Percentiles rank a stretch among this genome's conserved stretches.
These are phyloP conservation scores for Alces alces DNA, from an alignment of 2,113 vertebrate species.

Conservation along the genomic window DNA sequence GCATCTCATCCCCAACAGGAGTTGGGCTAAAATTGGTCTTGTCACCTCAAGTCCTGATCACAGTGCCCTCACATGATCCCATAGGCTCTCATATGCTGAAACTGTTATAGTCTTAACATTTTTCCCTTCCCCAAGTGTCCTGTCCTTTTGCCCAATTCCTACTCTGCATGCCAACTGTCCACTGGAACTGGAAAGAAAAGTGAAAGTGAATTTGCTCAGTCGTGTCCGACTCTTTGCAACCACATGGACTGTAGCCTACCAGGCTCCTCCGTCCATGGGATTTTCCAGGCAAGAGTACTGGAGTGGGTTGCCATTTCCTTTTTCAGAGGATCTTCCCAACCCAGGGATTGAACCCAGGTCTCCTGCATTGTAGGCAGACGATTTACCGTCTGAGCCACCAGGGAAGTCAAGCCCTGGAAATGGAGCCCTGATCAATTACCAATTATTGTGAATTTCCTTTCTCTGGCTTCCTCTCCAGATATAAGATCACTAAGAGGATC, in stretches of 20 bases:
- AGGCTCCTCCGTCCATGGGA: background rate
- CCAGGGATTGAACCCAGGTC: rapidly evolving
- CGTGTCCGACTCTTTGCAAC: background rate
- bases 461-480: background rate
- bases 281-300: background rate
- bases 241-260: background rate
- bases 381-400: background rate
- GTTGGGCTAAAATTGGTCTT: background rate
- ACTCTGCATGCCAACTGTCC: background rate
- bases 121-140: background rate
- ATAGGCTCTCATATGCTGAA: background rate
- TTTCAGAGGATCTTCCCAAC: background rate
- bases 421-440: background rate
- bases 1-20: background rate
- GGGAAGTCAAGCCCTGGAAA: background rate
- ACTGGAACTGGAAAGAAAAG: background rate
- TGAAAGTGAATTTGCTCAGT: background rate
- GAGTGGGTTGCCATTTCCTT: background rate
- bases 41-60: background rate
- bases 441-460: background rate
- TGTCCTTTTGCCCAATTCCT: background rate
- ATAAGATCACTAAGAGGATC: background rate
- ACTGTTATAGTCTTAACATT: background rate
- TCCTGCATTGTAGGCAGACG: background rate
- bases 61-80: background rate